These are phyloP conservation scores for Hipposideros larvatus DNA, from an alignment of 2,797 vertebrate species.

Conservation along the genomic window DNA sequence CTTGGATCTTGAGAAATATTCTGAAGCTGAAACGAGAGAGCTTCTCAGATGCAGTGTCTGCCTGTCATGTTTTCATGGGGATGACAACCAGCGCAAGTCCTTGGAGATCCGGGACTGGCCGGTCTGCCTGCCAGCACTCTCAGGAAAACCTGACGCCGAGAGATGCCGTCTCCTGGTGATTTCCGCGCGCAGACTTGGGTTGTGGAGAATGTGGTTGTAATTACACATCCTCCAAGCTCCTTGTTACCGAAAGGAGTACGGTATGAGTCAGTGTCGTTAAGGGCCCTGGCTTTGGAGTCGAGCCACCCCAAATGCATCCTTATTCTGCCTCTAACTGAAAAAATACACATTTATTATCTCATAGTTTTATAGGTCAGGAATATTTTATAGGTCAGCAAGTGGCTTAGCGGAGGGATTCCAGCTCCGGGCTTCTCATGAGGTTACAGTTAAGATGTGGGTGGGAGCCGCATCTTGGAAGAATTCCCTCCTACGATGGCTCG, in stretches of 20 bases:
- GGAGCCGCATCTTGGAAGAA: rapidly evolving
- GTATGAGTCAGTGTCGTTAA: too few species aligned
- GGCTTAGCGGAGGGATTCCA: not conserved
- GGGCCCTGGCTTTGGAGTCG: not conserved
- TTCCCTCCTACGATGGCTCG: rapidly evolving
- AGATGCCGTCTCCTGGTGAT: not conserved
- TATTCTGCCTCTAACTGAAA: not conserved
- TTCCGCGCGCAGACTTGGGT: not conserved
- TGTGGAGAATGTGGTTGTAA: not conserved
- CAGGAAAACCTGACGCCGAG: not conserved
- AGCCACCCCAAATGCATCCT: not conserved
- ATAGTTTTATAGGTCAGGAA: not conserved
- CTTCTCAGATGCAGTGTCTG: too few species aligned
- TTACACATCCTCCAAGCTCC: not conserved
- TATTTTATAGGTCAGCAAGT: not conserved
- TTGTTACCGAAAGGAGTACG: not conserved
- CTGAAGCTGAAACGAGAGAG: not conserved
- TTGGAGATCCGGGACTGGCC: not conserved
- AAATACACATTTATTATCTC: too few species aligned
- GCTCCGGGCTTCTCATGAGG: rapidly evolving
- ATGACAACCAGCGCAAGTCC: too few species aligned
- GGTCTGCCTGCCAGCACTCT: not conserved
- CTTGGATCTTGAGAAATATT: not conserved
- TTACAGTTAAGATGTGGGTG: too few species aligned
- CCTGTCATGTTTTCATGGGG: not conserved